Evolutionary conservation across 37 sponge, comb jelly and placozoan species (phyloP), one percentile per base, ranked within the genome.

Genomic region (Sycon ciliatum): DNA sequence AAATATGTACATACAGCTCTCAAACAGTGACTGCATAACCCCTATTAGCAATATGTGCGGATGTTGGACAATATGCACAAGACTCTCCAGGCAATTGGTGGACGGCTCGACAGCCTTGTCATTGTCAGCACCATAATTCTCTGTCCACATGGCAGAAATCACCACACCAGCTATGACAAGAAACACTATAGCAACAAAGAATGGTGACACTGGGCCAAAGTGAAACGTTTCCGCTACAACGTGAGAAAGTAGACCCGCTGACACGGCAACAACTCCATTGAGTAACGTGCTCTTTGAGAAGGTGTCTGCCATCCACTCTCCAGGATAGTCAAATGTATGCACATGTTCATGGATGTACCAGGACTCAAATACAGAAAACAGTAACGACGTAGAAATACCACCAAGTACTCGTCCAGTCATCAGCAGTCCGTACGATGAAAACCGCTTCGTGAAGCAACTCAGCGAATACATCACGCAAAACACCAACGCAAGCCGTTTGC

Each of bases 231-330:
- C 73, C 27, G 81, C 78, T 40, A 80, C 24, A 2, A 81, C 49
- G 34, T 83, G 81, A 13, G 89, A 77, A 20, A 84, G 18, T 0
- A 88, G 70, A 1, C 89, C 89, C 1, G 89, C 89, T 39, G 62
- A 39, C 0, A 88, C 75, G 28, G 84, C 89, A 0, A 77, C 72
- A n/a, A 83, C 64, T 35, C 89, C 79, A 46, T 79, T 88, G 11
- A 77, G 85, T 34, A 88, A 73, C 0, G 89, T 65, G 33, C 79
- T 73, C 31, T 75, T 77, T 33, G 74, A 60, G 56, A 88, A 88
- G 0, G 89, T 88, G 38, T 83, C 73, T 18, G 74, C 61, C 6
- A 84, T 63, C 89, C 89, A 88, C 38, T 88, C 89, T 67, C 76
- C 76, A 3, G 89, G 89, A 68, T 84, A 88, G 38, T 88, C 89